Conservation (phyloP, 2,888 invertebrate genomes). For the Penaeus monodon region DNA sequence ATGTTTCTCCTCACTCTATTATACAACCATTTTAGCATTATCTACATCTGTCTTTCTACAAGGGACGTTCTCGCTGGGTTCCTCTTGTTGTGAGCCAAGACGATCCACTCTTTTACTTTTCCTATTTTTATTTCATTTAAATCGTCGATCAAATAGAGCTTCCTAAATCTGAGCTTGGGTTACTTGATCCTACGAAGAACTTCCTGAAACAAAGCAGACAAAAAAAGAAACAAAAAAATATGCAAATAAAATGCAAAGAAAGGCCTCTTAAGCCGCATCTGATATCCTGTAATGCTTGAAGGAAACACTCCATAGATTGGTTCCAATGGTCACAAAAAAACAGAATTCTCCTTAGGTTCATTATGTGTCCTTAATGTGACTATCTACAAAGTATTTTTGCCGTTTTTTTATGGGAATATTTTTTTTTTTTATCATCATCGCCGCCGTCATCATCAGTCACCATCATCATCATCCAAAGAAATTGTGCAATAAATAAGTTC, state of each 20-base stretch:
- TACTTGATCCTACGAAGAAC: constrained; percentile 40
- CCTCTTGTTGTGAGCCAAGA: too few relatives aligned
- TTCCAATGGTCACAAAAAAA: constrained; percentile 41
- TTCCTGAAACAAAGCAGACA: constrained; percentile 40
- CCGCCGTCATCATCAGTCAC: too few relatives aligned
- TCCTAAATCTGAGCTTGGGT: constrained; percentile 46
- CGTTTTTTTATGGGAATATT: too few relatives aligned
- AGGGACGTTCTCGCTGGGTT: too few relatives aligned
- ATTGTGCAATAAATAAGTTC: constrained; percentile 48
- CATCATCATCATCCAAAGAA: constrained; percentile 8
- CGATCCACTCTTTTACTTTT: background rate
- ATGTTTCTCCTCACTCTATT: too few relatives aligned
- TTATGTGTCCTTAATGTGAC: constrained; percentile 56
- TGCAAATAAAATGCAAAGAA: too few relatives aligned
- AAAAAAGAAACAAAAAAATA: too few relatives aligned
- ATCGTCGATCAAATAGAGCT: background rate
- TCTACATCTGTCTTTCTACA: too few relatives aligned
- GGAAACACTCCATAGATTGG: constrained; percentile 38
- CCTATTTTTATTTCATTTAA: background rate
- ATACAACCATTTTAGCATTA: too few relatives aligned
- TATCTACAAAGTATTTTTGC: constrained; percentile 54
- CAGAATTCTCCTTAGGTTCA: constrained; percentile 37
- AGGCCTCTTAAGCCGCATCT: too few relatives aligned
- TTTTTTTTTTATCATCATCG: too few relatives aligned
- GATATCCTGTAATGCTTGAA: constrained; percentile 35